Conservation (phyloP, 2,888 invertebrate genomes). For the Margaritifera margaritifera region DNA sequence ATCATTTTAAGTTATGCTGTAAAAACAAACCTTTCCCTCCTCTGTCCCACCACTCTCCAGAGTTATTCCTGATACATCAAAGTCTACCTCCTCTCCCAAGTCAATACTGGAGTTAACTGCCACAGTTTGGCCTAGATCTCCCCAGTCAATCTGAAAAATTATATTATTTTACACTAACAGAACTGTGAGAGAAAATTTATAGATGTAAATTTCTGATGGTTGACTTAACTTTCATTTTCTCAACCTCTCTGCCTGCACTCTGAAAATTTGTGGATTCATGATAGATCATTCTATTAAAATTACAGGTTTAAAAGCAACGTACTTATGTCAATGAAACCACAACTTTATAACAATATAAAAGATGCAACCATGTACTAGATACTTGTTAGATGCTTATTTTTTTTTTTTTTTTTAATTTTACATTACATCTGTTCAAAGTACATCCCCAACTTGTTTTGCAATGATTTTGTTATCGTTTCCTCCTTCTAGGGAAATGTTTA, state of each 20-base stretch:
- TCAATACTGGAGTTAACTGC: slow-evolving; percentile 72
- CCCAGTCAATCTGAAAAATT: slow-evolving; percentile 62
- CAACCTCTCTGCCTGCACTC: too few relatives aligned
- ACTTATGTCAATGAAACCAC: too few relatives aligned
- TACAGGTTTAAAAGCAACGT: not conserved
- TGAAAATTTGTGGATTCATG: too few relatives aligned
- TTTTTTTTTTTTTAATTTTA: too few relatives aligned
- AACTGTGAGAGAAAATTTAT: slow-evolving; percentile 3
- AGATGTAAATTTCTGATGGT: not conserved
- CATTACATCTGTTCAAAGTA: too few relatives aligned
- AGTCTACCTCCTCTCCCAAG: slow-evolving; percentile 76
- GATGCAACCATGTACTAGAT: not conserved
- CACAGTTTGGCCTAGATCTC: slow-evolving; percentile 44
- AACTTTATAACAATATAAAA: not conserved
- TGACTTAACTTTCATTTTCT: too few relatives aligned
- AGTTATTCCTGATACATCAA: slow-evolving; percentile 62
- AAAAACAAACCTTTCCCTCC: slow-evolving; percentile 29
- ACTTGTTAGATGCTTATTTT: not conserved
- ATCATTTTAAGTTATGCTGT: too few relatives aligned
- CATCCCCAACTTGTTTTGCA: too few relatives aligned
- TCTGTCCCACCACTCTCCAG: slow-evolving; percentile 59
- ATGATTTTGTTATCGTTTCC: too few relatives aligned
- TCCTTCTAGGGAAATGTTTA: not conserved
- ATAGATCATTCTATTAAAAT: too few relatives aligned
- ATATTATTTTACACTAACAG: too few relatives aligned